phyloP scores from a whole-genome alignment of 2,888 invertebrate species.

The Silvanus unidentatus region DNA sequence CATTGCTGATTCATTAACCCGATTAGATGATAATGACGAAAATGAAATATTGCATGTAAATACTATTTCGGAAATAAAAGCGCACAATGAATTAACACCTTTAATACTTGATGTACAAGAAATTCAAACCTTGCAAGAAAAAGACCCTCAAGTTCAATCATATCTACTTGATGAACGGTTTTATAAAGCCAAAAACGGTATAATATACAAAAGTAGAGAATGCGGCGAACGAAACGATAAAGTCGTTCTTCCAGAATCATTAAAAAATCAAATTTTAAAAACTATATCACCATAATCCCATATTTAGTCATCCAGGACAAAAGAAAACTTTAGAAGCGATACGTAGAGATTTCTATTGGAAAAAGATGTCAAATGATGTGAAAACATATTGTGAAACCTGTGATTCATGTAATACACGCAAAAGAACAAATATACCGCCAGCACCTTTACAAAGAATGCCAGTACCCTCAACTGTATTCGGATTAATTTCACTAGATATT shows the following conservation, averaged over 20 bases:
- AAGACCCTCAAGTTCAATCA: background rate
- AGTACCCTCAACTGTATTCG: conserved; percentile 12
- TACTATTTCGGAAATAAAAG: background rate
- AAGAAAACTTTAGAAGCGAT: background rate
- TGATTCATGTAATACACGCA: conserved; percentile 18
- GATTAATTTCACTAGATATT: conserved; percentile 19
- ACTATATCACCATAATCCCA: conserved; percentile 15
- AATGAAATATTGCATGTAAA: background rate
- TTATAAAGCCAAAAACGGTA: background rate
- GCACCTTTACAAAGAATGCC: conserved; percentile 1
- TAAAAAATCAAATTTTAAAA: conserved; percentile 7
- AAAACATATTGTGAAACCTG: conserved; percentile 17
- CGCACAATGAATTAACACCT: background rate
- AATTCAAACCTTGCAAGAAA: background rate
- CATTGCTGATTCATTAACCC: background rate
- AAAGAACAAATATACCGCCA: conserved; percentile 3
- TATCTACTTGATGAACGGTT: background rate
- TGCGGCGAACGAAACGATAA: background rate
- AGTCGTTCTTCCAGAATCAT: background rate
- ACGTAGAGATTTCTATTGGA: conserved; percentile 20
- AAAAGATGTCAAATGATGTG: conserved; percentile 14
- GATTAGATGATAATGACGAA: background rate
- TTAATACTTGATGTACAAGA: background rate
- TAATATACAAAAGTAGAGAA: background rate
- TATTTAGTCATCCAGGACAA: background rate